Evolutionary conservation across 2,113 vertebrate genomes (phyloP), one percentile per base, ranked within the genome.

Genomic region (Patagioenas fasciata): DNA sequence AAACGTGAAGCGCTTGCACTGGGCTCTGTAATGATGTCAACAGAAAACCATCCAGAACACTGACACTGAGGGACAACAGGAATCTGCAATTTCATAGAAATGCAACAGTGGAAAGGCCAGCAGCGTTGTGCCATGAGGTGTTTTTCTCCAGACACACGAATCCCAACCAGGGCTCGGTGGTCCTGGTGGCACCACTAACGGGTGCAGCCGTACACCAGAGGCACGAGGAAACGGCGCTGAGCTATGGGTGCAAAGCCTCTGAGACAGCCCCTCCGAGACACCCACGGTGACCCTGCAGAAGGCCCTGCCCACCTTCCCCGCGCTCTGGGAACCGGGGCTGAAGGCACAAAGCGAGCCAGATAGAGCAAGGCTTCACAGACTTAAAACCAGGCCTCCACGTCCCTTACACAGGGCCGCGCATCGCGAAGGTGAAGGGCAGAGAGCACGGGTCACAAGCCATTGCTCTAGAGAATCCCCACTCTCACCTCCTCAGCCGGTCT

Each of bases 401-500:
- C 34, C 47, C 17, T 78, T 25, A 20, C 0, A 36, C 24, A 29
- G 23, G 53, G 21, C 26, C 56, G 25, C 11, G 26, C 6, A 31
- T 26, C 56, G 19, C 5, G 15, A 77, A 24, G 31, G 28, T 19
- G 3, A 73, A 57, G 9, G 9, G 15, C 32, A 47, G 48, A 67
- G 25, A 74, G 79, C 13, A 17, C 34, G 32, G 13, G 75, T 28
- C 40, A 18, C 34, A 84, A 69, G 11, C 25, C 11, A 8, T 5
- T 20, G 12, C 32, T 65, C 24, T 54, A 10, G 18, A 79, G 36
- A 54, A 75, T 50, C 0, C 4, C 25, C 16, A 4, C n/a, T 56
- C 97, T 96, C 93, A 98, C 98, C 98, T 97, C 93, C 44, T 73
- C 61, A 42, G 92, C 93, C 87, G 96, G 53, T 53, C 97, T 96